Conservation (phyloP, 1,140 invertebrate species). For the Sesamia nonagrioides region DNA sequence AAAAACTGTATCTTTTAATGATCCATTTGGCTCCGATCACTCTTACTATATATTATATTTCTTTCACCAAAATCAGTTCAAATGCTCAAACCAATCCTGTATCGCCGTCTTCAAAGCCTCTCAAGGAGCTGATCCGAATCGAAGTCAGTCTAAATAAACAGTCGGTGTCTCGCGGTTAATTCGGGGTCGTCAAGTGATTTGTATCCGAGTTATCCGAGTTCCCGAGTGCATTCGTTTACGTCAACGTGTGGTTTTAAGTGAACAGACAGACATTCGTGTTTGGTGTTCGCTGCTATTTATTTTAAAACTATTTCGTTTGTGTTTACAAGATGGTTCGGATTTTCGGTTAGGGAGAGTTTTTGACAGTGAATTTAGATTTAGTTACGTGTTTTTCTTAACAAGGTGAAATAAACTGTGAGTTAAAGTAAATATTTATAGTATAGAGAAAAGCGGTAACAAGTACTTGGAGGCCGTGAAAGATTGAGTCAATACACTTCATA, state of each 20-base stretch:
- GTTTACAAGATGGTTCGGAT: slow-evolving; percentile 6
- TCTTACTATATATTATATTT: background rate
- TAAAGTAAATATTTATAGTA: slow-evolving; percentile 2
- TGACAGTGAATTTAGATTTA: slow-evolving; percentile 1
- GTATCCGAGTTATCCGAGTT: slow-evolving; percentile 63
- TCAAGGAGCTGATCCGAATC: slow-evolving; percentile 33
- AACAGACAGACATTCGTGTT: slow-evolving; percentile 29
- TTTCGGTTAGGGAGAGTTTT: background rate
- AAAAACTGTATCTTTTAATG: too few relatives aligned
- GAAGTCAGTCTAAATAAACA: slow-evolving; percentile 65
- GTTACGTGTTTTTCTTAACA: background rate
- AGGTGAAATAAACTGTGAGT: background rate
- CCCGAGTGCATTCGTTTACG: slow-evolving; percentile 67
- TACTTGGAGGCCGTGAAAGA: background rate
- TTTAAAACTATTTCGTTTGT: slow-evolving; percentile 36
- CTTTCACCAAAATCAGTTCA: background rate
- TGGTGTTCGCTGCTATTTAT: slow-evolving; percentile 25
- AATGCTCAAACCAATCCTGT: slow-evolving; percentile 21
- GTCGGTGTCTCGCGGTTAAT: slow-evolving; percentile 66
- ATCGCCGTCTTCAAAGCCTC: slow-evolving; percentile 35
- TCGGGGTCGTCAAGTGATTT: slow-evolving; percentile 68
- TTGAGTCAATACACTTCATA: background rate
- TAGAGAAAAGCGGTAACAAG: background rate
- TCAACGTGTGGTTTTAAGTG: slow-evolving; percentile 52
- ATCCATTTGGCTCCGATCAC: too few relatives aligned